Evolutionary conservation across 2,888 invertebrate species (phyloP), one percentile per base, ranked within the genome.

Genomic region (Rhagonycha lutea): DNA sequence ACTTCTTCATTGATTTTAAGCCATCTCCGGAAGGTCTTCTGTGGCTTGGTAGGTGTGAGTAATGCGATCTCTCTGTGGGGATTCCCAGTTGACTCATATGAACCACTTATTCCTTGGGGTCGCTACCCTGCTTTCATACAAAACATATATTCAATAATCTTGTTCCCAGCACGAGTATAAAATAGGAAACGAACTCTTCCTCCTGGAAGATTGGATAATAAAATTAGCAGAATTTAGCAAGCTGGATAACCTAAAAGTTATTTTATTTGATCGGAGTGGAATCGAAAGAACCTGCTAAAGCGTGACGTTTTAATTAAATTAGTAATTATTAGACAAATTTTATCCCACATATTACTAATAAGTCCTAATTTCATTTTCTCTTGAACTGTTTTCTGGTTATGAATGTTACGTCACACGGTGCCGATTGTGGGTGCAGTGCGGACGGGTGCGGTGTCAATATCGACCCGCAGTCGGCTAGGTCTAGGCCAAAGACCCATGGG

Each of bases 401-500:
- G 71, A 70, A n/a, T 61, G 67, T 74, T 71, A 26, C 72, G 72
- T 72, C 70, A 77, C 73, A 73, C 68, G 73, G 14, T 71, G 74
- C 73, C 24, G 75, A 72, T 73, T 73, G 73, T 70, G 75, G 73
- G 78, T 75, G 75, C 75, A 78, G 75, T 76, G 78, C 75, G 78
- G 78, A 70, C 75, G 75, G 78, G 75, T 78, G 77, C 73, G 78
- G 78, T 78, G 73, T 47, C 74, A 68, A 78, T 77, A 83, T 81
- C 79, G 80, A 83, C 83, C 84, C 65, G 76, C 68, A 74, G 72
- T 73, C 81, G 80, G 80, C 81, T 83, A 85, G 86, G 86, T 86
- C 86, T 86, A 86, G 86, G 86, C 85, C 89, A 90, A 89, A 89
- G 89, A 89, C 90, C 90, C 89, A 88, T 85, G 80, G 86, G 85